Conservation (phyloP, 1,140 invertebrate species). For the Musca domestica region DNA sequence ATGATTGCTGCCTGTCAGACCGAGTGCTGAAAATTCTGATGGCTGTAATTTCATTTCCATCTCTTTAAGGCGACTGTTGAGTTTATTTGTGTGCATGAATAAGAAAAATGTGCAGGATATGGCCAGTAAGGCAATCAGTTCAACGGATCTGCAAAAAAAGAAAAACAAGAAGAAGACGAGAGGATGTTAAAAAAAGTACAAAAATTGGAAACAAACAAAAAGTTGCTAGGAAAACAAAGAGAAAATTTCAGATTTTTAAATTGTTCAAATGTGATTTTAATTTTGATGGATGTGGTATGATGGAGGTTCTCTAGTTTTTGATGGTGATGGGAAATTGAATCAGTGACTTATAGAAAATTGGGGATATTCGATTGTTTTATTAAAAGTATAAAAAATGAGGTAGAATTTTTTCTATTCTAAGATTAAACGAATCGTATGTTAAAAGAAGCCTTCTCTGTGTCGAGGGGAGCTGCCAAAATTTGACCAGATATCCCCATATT, state of each 20-base stretch:
- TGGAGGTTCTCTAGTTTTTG: no score
- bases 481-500: no score
- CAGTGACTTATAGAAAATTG: no score
- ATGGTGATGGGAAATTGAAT: no score
- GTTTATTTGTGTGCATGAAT: slow-evolving; percentile 75
- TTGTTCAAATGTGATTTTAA: no score
- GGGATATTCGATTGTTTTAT: no score
- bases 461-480: no score
- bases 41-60: slow-evolving; percentile 75
- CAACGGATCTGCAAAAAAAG: slow-evolving; percentile 63
- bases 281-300: no score
- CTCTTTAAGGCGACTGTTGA: slow-evolving; percentile 71
- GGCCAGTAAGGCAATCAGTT: slow-evolving; percentile 73
- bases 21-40: slow-evolving; percentile 69
- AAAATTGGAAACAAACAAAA: background rate
- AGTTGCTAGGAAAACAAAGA: background rate
- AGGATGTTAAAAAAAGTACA: background rate
- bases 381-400: no score
- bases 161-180: slow-evolving; percentile 28
- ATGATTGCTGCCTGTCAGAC: slow-evolving; percentile 68
- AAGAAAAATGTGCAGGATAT: slow-evolving; percentile 77
- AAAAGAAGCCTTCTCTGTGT: no score
- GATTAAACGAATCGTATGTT: no score
- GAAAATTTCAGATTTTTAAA: background rate
- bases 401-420: no score